Conservation (phyloP, 2,113 vertebrate genomes). For the Miniopterus natalensis region DNA sequence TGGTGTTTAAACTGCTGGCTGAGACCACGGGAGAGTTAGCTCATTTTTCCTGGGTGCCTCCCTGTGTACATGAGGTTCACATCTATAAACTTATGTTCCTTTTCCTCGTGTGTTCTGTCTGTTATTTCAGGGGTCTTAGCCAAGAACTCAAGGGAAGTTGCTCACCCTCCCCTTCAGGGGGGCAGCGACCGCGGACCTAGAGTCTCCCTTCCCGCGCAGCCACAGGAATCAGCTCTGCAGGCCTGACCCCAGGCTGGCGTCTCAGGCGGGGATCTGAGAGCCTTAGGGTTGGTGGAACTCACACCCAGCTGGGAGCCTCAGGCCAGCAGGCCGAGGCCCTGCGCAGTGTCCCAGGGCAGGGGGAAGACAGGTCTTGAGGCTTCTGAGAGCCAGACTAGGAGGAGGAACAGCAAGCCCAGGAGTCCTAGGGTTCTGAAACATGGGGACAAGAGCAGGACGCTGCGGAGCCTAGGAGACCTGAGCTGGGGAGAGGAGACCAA, state of each 20-base stretch:
- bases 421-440: neutral
- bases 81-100: neutral
- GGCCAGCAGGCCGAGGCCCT: neutral
- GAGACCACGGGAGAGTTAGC: neutral
- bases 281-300: constrained; percentile 78
- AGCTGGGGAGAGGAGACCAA: fast-evolving
- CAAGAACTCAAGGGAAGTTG: neutral
- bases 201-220: neutral
- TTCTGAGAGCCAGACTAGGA: neutral
- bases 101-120: neutral
- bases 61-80: neutral
- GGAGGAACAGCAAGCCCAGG: constrained; percentile 39
- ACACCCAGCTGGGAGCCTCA: constrained; percentile 57
- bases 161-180: neutral
- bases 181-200: neutral
- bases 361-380: neutral
- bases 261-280: constrained; percentile 73
- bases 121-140: neutral
- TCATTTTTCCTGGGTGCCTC: neutral
- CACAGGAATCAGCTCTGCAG: constrained; percentile 82
- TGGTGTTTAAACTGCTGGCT: neutral
- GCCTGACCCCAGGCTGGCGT: constrained; percentile 31
- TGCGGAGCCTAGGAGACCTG: neutral
- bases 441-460: neutral
- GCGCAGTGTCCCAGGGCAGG: neutral